Evolutionary conservation across 2,888 invertebrate genomes (phyloP), one percentile per base, ranked within the genome.

Genomic region (Bursaphelenchus okinawaensis): DNA sequence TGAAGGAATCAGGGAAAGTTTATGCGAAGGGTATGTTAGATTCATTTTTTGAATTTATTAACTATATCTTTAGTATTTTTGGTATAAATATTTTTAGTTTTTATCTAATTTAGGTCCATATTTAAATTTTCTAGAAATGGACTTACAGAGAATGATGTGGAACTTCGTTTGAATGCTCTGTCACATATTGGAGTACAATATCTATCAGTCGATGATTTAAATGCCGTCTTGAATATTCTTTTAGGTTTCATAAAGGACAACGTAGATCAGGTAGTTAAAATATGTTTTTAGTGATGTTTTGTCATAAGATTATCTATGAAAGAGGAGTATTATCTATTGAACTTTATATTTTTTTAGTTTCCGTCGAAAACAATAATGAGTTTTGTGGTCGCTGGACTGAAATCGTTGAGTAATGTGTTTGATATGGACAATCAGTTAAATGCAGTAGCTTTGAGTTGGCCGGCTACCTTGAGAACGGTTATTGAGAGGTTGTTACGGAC

Each of bases 201-300:
- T 6, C 50, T 59, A 12, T 59, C 60, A 16, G 60, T 59, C 20
- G 60, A 59, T 29, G 60, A 59, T 59, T n/a, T 59, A n/a, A 59
- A 59, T 29, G 31, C 55, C 22, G 12, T 59, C 2, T 20, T 59
- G 1, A 59, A 59, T 20, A 16, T 50, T 12, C 9, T 50, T 16
- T 20, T 59, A 12, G 60, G 50, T 2, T 51, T 20, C 8, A 19
- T 29, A n/a, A 56, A 56, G 19, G 56, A 56, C 26, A 56, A 56
- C 26, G 56, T 56, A 16, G 52, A 59, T 40, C 22, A 26, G 59
- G 60, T n/a, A 9, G 51, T 12, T 40, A 40, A 12, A 40, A 1
- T 16, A 40, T n/a, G n/a, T n/a, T n/a, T n/a, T n/a, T n/a, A n/a
- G n/a, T n/a, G n/a, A n/a, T n/a, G n/a, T n/a, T n/a, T n/a, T n/a